Evolutionary conservation across 1,140 invertebrate genomes (phyloP).

Genomic region (Phocides pigmalion): DNA sequence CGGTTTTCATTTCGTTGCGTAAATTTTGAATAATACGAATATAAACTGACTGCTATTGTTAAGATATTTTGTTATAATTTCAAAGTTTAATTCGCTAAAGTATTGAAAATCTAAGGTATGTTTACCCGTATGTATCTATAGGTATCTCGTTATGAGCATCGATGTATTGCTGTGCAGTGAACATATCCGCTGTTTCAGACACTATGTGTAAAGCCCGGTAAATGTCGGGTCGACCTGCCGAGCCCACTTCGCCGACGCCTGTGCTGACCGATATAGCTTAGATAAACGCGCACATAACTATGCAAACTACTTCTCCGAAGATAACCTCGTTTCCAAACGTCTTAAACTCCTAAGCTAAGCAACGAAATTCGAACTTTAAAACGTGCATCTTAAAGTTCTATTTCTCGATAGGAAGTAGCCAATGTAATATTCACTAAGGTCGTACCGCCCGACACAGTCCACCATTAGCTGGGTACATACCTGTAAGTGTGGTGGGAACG

Average conservation of each 20-base stretch:
- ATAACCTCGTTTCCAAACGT: constrained; percentile 35
- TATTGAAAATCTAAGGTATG: too few relatives aligned
- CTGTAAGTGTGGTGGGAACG: constrained; percentile 74
- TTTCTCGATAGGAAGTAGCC: constrained; percentile 33
- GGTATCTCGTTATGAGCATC: not conserved
- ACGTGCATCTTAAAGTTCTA: constrained; percentile 37
- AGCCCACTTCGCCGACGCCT: constrained; percentile 50
- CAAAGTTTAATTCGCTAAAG: too few relatives aligned
- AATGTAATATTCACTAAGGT: constrained; percentile 40
- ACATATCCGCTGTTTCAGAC: constrained; percentile 52
- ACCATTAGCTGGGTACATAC: constrained; percentile 77
- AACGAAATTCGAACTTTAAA: constrained; percentile 45
- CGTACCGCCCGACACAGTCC: constrained; percentile 46
- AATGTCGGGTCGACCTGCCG: constrained; percentile 45
- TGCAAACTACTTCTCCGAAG: constrained; percentile 69
- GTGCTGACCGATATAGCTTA: constrained; percentile 72
- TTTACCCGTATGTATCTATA: not conserved
- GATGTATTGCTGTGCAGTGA: constrained; percentile 28
- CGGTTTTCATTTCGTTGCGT: too few relatives aligned
- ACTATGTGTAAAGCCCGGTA: constrained; percentile 51
- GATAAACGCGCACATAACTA: constrained; percentile 78
- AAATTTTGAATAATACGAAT: too few relatives aligned
- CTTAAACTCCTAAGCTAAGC: constrained; percentile 33
- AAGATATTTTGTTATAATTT: too few relatives aligned
- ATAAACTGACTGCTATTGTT: too few relatives aligned